Evolutionary conservation across 2,888 invertebrate species (phyloP).

Genomic region (Tenthredo livida): DNA sequence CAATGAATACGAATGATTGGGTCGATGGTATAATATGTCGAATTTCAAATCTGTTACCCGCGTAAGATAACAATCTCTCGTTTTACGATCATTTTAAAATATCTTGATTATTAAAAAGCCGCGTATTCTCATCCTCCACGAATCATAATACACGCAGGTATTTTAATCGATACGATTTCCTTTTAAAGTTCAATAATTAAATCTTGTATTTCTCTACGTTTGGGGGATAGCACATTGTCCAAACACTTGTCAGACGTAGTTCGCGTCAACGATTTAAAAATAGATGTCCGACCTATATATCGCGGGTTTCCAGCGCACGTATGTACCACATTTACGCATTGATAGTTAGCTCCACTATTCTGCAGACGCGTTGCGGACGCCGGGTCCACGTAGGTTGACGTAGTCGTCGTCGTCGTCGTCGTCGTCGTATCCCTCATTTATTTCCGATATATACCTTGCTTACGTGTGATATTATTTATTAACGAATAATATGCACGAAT

Average conservation of each 20-base stretch:
- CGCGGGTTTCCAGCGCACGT: conserved; percentile 21
- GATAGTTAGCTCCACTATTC: conserved; percentile 3
- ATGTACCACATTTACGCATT: conserved; percentile 34
- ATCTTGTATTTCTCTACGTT: not conserved
- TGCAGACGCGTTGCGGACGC: not conserved
- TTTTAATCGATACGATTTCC: not conserved
- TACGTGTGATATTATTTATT: not conserved
- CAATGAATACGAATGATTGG: not conserved
- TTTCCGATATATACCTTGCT: not conserved
- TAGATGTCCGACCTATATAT: conserved; percentile 67
- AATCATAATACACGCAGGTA: too few relatives aligned
- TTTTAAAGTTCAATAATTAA: not conserved
- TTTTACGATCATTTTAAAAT: not conserved
- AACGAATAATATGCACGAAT: not conserved
- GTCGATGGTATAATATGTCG: not conserved
- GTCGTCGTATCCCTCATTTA: not conserved
- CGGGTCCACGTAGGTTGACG: not conserved
- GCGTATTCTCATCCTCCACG: too few relatives aligned
- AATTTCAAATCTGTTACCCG: not conserved
- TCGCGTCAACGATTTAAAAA: conserved; percentile 63
- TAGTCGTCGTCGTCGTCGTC: too few relatives aligned
- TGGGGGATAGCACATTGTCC: conserved; percentile 40
- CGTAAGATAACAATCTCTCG: too few relatives aligned
- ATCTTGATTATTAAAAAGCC: not conserved
- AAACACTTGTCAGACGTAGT: conserved; percentile 58